Evolutionary conservation across 2,797 vertebrate species (phyloP), one percentile per base, ranked within the genome.

Genomic region (Peromyscus eremicus): DNA sequence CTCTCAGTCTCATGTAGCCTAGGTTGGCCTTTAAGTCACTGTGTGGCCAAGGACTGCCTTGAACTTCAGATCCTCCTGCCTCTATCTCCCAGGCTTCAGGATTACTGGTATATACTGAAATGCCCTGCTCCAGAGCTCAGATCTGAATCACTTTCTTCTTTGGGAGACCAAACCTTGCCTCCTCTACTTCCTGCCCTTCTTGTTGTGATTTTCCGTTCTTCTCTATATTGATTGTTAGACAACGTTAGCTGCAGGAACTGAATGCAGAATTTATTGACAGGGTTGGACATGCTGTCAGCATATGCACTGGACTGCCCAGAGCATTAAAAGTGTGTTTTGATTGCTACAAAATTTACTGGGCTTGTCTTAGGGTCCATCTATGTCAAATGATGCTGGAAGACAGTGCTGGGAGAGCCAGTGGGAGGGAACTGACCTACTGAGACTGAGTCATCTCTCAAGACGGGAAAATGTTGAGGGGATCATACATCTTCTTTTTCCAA

Each of bases 261-360:
- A 14, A n/a, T 40, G 11, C 46, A 37, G 27, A 93, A 88, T 92
- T 79, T 93, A 34, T 68, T 62, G 64, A 62, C 73, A 86, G 60
- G 52, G 79, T 93, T 94, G 1, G 6, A n/a, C 57, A n/a, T 71
- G 19, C 77, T 66, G 12, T 90, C 84, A 92, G 32, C 70, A 76
- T 66, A 55, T 27, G 8, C n/a, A 13, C 64, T 75, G 81, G 90
- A 8, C 21, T 91, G 84, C 73, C 52, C 25, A 66, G 12, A 29
- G 76, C 40, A 68, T 77, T 85, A 70, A 94, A 81, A 93, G 46
- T 71, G 3, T 37, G 52, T 77, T 93, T 84, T 84, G 89, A 91
- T 89, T 92, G 66, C 70, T 92, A 17, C 29, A 83, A 37, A 92
- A 81, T 79, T 27, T n/a, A 83, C 77, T 89, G 43, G 57, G 27